Evolutionary conservation across 2,888 invertebrate species (phyloP), one percentile per base, ranked within the genome.

Genomic region (Prenolepis imparis): DNA sequence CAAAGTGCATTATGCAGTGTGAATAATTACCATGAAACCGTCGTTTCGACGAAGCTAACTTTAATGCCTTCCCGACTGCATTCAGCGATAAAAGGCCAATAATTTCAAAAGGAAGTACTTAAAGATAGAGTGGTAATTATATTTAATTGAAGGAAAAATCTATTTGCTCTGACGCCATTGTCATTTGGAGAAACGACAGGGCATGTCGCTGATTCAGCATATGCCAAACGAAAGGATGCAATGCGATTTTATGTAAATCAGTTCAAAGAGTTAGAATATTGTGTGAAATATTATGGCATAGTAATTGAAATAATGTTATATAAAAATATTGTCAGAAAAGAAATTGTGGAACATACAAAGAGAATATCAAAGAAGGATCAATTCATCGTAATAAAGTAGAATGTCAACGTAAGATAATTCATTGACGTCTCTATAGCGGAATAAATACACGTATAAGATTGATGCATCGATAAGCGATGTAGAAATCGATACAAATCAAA

Each of bases 41-140:
- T 66, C 39, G 12, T 28, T 36, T 41, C 55, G 52, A 24, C 24
- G 11, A 39, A 57, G 41, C 32, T 78, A 70, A 70, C 32, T 70
- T 70, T 70, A 44, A 59, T 55, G 39, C 67, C 55, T 70, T 59
- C 44, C 59, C 32, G 28, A 24, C 24, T 41, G 77, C 64, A 59
- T 59, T 78, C 32, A 59, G 21, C 70, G 70, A n/a, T 59, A 44
- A 78, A 57, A 70, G 21, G 78, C 32, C 41, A 59, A 57, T 70
- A 32, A 21, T 28, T 68, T 68, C 41, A 32, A 11, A 41, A 28
- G 18, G 12, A 44, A 78, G 44, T 59, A 36, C 36, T 57, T 32
- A 36, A 70, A 55, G 55, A 28, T 41, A 15, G 9, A 68, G 55
- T 44, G 41, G 57, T 21, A 59, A 32, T 70, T 70, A 59, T 70